phyloP scores from a whole-genome alignment of 2,113 vertebrate species.

The Microtus oregoni region DNA sequence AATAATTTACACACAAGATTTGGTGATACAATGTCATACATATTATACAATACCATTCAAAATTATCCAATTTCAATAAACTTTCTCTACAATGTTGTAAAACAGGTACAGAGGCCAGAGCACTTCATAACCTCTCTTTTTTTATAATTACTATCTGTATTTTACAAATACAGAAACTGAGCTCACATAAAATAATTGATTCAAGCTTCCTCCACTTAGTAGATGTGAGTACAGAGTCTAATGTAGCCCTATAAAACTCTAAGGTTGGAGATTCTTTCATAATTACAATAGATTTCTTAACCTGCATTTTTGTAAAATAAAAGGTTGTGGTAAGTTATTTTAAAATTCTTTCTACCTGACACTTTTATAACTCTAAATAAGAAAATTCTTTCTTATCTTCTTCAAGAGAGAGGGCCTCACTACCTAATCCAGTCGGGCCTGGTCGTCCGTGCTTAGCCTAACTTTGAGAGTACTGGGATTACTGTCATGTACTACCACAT shows the following conservation, averaged over 20 bases:
- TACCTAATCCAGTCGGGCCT: background rate
- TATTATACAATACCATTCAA: background rate
- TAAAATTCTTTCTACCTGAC: conserved; percentile 13
- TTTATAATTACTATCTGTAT: background rate
- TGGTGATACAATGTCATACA: background rate
- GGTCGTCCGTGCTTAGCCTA: background rate
- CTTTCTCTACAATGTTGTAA: background rate
- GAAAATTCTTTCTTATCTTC: background rate
- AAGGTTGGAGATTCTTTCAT: conserved; percentile 36
- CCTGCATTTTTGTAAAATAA: conserved; percentile 47
- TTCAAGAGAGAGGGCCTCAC: background rate
- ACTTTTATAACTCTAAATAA: conserved; percentile 33
- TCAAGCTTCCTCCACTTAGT: background rate
- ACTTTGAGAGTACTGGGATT: background rate
- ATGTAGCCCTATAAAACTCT: conserved; percentile 14
- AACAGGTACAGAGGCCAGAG: background rate
- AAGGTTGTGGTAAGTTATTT: conserved; percentile 35
- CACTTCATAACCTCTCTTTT: background rate
- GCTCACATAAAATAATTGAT: conserved; percentile 1
- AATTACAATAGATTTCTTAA: conserved; percentile 4
- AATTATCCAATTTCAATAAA: background rate
- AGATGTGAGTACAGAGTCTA: conserved; percentile 16
- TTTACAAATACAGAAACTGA: conserved; percentile 56
- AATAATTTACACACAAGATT: background rate
- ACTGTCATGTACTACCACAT: background rate